Percentiles rank a stretch among this genome's conserved stretches.
These are phyloP conservation scores for Anodontia alba DNA, from an alignment of 2,888 invertebrate genomes.

Conservation along the genomic window DNA sequence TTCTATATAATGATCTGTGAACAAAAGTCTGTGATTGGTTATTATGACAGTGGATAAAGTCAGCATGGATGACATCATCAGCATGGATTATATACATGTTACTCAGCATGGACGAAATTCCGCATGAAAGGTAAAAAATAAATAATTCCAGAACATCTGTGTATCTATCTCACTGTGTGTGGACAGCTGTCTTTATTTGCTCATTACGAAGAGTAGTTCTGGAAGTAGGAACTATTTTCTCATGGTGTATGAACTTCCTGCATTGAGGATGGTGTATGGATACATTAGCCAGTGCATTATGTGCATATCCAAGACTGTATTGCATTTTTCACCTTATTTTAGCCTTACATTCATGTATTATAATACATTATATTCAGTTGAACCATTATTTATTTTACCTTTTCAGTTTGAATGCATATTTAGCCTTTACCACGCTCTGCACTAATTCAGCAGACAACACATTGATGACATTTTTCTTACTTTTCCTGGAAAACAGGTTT, in stretches of 20 bases:
- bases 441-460: too few species aligned
- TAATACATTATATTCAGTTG: too few species aligned
- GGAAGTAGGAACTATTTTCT: background rate
- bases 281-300: constrained; percentile 8
- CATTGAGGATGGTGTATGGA: constrained; percentile 9
- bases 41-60: background rate
- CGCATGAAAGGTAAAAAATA: background rate
- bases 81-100: constrained; percentile 6
- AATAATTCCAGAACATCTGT: constrained; percentile 11
- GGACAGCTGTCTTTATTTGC: background rate
- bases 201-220: background rate
- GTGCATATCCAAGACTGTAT: background rate
- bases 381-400: too few species aligned
- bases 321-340: background rate
- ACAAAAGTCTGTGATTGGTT: constrained; percentile 24
- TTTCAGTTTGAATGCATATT: too few species aligned
- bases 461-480: too few species aligned
- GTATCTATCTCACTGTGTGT: background rate
- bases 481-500: too few species aligned
- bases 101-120: constrained; percentile 8
- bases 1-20: constrained; percentile 9
- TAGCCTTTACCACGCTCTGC: too few species aligned
- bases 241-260: constrained; percentile 13
- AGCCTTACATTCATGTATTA: background rate
- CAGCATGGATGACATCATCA: constrained; percentile 5